Evolutionary conservation across 2,113 vertebrate species (phyloP), one percentile per base, ranked within the genome.

Genomic region (Tragelaphus strepsiceros): DNA sequence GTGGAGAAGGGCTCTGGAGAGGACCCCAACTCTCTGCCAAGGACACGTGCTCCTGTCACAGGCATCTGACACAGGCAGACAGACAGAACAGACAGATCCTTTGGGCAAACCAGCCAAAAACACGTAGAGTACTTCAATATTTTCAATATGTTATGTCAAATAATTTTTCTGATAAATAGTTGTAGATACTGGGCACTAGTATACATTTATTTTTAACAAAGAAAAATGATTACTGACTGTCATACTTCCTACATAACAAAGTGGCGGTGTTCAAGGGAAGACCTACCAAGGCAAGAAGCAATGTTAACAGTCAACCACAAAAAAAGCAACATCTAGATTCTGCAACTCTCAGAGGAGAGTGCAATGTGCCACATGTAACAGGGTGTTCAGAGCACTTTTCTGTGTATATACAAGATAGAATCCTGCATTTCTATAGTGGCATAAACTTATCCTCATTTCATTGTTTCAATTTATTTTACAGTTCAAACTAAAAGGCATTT

Each of bases 131-230:
- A 67, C 16, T 82, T 22, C 32, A 4, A 59, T 94, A 54, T 77
- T 64, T 58, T 56, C 51, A 59, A 88, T 83, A 53, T 78, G 58
- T 82, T 81, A 89, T 83, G 95, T 96, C 77, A 96, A 93, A 85
- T 82, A 26, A 88, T 10, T 51, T 82, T 86, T 89, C 78, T 71
- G 61, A 59, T 12, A 97, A 35, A 82, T 49, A 24, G 13, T 49
- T 78, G 1, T 30, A 53, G 82, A 82, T 51, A 87, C 32, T 58
- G 61, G 83, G 62, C 64, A 32, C 53, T 74, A 9, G 7, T 53
- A 26, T 89, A 15, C 51, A 56, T 74, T 90, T 71, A 61, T 91
- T 85, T 96, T 94, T 94, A 97, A 94, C 88, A 95, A 88, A 93
- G 64, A 84, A 93, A 88, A 88, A 81, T 84, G 32, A 87, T 81